Evolutionary conservation across 1,140 invertebrate genomes (phyloP).

Genomic region (Platyscapa corneri): DNA sequence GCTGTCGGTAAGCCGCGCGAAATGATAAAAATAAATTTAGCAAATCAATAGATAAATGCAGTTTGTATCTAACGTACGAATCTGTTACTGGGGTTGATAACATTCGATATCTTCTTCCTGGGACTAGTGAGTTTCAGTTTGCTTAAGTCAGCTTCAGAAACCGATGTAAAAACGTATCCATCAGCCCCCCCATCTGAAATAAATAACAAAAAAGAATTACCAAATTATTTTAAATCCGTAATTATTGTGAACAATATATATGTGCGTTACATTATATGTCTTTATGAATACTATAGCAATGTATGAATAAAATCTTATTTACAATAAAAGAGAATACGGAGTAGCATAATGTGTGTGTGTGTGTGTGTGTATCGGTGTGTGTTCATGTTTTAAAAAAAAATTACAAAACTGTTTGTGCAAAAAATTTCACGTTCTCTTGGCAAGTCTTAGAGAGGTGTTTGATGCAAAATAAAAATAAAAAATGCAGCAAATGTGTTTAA

Average conservation of each 20-base stretch:
- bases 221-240: neutral
- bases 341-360: no score
- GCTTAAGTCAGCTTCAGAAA: conserved; percentile 25
- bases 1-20: no score
- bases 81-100: neutral
- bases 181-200: conserved; percentile 15
- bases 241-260: neutral
- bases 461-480: conserved; percentile 3
- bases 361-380: no score
- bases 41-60: neutral
- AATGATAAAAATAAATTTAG: no score
- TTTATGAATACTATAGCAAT: neutral
- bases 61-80: conserved; percentile 18
- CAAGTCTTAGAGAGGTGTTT: neutral
- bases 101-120: conserved; percentile 1
- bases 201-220: neutral
- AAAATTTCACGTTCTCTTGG: neutral
- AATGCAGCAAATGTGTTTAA: neutral
- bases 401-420: neutral
- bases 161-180: neutral
- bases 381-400: no score
- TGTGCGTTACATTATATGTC: neutral
- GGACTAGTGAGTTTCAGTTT: conserved; percentile 10
- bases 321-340: neutral
- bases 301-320: neutral